Evolutionary conservation across 1,140 invertebrate genomes (phyloP), one percentile per base, ranked within the genome.

Genomic region (Anadara kagoshimensis): DNA sequence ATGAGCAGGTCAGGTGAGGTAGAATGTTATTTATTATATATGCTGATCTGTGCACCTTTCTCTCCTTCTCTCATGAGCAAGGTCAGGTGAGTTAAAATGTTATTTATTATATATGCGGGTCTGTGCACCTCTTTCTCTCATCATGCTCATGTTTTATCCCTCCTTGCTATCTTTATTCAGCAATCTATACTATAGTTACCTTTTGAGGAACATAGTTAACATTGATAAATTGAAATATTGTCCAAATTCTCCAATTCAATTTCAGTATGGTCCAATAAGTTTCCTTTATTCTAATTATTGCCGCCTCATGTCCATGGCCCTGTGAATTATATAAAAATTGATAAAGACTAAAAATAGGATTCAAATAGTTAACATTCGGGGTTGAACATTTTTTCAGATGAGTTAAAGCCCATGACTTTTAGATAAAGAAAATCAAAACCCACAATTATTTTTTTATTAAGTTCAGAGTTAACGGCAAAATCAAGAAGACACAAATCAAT

Each of bases 201-300:
- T 83, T 83, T 1, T 76, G 66, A 24, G 86, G 86, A 26, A 87
- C 68, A 72, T 86, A 83, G 47, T 85, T 87, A 5, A 87, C 64
- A 56, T 85, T 87, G 20, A 87, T 79, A 66, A 81, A 87, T 64
- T 85, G 84, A 29, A 87, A 80, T 22, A 85, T 47, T 14, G 80
- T 82, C 85, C 85, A 87, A 3, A 85, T 80, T 65, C 76, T 80
- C 83, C 81, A 83, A 70, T 87, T 87, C 77, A 86, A 76, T 56
- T 85, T 83, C 29, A 86, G 68, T 16, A 85, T 80, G 1, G 76
- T 74, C 82, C 83, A 85, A 65, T 83, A 87, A 7, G 73, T 75
- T 18, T 83, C 78, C 44, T 76, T 77, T 12, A 87, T 81, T 66
- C 76, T 83, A 26, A 78, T 73, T 14, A 81, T 76, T 11, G 86